phyloP scores from a whole-genome alignment of 1,140 invertebrate genomes.

The Diorhabda sublineata region DNA sequence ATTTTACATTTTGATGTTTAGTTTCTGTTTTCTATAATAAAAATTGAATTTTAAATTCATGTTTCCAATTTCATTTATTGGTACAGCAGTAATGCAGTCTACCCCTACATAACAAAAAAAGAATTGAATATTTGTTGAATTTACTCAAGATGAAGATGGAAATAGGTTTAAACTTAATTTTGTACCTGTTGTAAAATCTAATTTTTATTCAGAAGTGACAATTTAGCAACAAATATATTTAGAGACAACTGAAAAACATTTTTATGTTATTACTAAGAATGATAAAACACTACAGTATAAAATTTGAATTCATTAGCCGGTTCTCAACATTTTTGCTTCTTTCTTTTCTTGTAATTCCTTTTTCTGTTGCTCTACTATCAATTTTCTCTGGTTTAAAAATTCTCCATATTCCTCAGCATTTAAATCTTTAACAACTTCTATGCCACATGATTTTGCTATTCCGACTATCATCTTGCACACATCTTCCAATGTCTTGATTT shows the following conservation, averaged over 20 bases:
- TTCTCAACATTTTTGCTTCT: constrained; percentile 90
- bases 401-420: constrained; percentile 76
- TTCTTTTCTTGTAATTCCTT: constrained; percentile 77
- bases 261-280: background rate
- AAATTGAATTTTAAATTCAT: no score
- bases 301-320: constrained; percentile 47
- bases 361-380: constrained; percentile 69
- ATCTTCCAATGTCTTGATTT: constrained; percentile 56
- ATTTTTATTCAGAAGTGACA: no score
- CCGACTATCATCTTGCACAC: constrained; percentile 78
- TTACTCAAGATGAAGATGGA: no score
- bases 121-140: no score
- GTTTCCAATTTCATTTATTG: no score
- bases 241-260: background rate
- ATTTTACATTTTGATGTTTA: no score
- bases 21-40: no score
- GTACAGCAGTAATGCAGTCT: no score
- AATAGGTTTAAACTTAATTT: no score
- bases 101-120: no score
- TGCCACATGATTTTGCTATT: constrained; percentile 73
- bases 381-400: constrained; percentile 77
- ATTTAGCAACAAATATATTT: background rate
- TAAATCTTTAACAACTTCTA: constrained; percentile 80
- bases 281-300: background rate
- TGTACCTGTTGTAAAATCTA: no score